Evolutionary conservation across 2,888 invertebrate species (phyloP).

Genomic region (Aporophyla nigra): DNA sequence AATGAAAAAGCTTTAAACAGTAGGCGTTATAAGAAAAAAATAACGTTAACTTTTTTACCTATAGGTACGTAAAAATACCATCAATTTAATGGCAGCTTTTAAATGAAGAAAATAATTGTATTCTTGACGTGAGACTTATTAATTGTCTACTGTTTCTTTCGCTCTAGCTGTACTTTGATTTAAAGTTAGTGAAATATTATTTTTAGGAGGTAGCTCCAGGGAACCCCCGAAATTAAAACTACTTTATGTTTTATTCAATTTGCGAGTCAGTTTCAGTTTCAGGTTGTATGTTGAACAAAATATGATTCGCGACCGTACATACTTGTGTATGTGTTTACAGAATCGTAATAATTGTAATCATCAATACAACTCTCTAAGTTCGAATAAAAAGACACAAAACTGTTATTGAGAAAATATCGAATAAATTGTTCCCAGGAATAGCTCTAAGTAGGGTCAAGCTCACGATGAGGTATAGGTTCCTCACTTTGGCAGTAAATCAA

Average conservation of each 20-base stretch:
- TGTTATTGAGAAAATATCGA: background rate
- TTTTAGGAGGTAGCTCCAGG: background rate
- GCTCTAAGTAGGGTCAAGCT: background rate
- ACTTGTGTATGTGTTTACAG: no score
- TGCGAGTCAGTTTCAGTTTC: no score
- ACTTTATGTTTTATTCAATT: no score
- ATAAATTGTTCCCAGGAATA: background rate
- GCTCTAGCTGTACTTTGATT: background rate
- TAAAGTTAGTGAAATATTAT: background rate
- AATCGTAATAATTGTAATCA: no score
- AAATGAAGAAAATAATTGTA: background rate
- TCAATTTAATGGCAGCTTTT: background rate
- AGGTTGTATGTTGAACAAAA: no score
- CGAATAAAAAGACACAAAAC: background rate
- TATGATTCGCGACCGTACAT: no score
- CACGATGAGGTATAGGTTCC: background rate
- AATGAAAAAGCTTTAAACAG: background rate
- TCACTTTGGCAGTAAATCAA: background rate
- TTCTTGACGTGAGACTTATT: background rate
- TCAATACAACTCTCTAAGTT: no score
- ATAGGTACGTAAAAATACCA: background rate
- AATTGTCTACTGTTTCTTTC: background rate
- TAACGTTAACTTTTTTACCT: background rate
- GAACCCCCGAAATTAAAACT: no score
- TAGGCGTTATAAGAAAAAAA: background rate